Conservation (phyloP, 1,140 invertebrate genomes). For the Platorchestia sp. region DNA sequence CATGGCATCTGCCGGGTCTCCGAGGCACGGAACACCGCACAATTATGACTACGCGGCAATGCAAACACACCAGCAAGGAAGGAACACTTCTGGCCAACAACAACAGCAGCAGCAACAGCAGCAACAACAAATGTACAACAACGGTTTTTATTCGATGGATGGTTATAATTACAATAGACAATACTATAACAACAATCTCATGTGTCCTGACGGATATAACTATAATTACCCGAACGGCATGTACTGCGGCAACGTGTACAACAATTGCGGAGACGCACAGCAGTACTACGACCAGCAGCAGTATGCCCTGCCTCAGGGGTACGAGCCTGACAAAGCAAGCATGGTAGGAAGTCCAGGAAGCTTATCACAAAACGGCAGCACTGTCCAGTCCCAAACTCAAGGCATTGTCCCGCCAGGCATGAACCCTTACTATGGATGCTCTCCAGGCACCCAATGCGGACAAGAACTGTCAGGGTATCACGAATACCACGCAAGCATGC, state of each 20-base stretch:
- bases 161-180: constrained; percentile 67
- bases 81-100: constrained; percentile 70
- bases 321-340: constrained; percentile 46
- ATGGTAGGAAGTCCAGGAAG: constrained; percentile 61
- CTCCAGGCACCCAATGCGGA: not conserved
- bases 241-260: constrained; percentile 71
- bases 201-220: constrained; percentile 66
- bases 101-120: constrained; percentile 79
- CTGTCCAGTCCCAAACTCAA: constrained; percentile 7
- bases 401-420: constrained; percentile 2
- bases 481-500: constrained; percentile 62
- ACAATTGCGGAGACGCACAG: constrained; percentile 61
- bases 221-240: constrained; percentile 71
- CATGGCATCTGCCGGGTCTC: constrained; percentile 61
- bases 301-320: constrained; percentile 63
- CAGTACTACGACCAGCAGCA: constrained; percentile 70
- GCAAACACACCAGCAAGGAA: constrained; percentile 69
- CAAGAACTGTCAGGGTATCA: constrained; percentile 58
- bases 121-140: constrained; percentile 70
- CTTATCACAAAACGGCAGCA: constrained; percentile 70
- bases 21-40: constrained; percentile 57
- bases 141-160: constrained; percentile 63
- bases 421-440: constrained; percentile 69
- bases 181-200: constrained; percentile 68
- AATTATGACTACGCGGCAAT: constrained; percentile 63